These are phyloP conservation scores for Falco concolor DNA, from an alignment of 2,797 vertebrate species.

Conservation along the genomic window DNA sequence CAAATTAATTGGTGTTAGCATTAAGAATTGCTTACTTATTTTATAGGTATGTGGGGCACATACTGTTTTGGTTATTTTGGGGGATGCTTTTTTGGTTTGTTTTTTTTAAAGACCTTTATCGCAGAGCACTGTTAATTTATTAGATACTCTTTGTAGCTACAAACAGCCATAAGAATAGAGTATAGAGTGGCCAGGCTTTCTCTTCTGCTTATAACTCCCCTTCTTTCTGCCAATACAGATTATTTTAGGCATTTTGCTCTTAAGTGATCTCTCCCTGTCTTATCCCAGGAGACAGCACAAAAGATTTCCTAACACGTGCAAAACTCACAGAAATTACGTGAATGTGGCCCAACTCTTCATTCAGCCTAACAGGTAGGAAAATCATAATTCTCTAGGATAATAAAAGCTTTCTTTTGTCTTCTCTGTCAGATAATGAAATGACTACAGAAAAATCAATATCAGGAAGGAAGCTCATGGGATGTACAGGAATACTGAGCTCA, in stretches of 20 bases:
- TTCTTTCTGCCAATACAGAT: neutral
- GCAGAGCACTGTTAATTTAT: neutral
- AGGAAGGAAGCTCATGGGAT: neutral
- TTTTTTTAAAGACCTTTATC: neutral
- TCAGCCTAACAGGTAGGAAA: neutral
- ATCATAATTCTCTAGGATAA: neutral
- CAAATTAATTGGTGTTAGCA: neutral
- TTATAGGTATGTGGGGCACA: neutral
- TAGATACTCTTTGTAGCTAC: neutral
- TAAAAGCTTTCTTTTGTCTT: neutral
- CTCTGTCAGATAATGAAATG: neutral
- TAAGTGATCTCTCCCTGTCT: neutral
- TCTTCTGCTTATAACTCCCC: neutral
- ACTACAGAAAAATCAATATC: neutral
- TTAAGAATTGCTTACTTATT: neutral
- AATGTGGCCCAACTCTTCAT: neutral
- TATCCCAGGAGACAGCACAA: neutral
- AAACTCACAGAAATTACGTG: neutral
- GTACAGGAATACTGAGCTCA: neutral
- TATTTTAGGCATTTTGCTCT: neutral
- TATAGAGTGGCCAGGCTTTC: neutral
- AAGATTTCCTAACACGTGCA: neutral
- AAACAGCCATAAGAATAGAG: neutral
- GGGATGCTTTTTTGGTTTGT: rapidly evolving
- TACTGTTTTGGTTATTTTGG: neutral